Evolutionary conservation across 2,888 invertebrate genomes (phyloP).

Genomic region (Eupithecia abbreviata): DNA sequence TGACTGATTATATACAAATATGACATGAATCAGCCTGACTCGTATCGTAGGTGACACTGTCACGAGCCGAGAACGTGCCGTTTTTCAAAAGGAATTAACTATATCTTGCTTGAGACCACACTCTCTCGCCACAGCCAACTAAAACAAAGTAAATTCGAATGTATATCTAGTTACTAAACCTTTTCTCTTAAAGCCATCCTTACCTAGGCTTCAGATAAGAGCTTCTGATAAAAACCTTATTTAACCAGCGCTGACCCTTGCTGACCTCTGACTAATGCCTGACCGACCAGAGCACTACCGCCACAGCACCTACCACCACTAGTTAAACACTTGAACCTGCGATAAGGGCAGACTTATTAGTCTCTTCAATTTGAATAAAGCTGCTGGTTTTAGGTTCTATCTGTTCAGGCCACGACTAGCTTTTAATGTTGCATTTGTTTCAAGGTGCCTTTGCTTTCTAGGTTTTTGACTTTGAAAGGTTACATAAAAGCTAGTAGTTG

Average conservation of each 20-base stretch:
- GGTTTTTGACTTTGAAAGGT: background rate
- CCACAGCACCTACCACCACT: background rate
- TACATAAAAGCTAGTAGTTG: background rate
- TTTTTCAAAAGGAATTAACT: background rate
- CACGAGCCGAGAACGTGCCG: background rate
- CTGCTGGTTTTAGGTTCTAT: background rate
- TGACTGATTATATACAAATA: too few relatives aligned
- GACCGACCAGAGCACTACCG: background rate
- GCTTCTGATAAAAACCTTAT: background rate
- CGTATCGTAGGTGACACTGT: background rate
- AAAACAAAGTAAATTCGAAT: background rate
- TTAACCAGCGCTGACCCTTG: background rate
- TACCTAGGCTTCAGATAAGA: background rate
- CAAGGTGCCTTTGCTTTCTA: background rate
- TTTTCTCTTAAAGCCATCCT: background rate
- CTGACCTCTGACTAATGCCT: background rate
- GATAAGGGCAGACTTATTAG: background rate
- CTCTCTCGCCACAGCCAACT: background rate
- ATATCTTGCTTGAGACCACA: background rate
- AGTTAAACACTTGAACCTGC: background rate
- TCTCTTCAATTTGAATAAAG: slow-evolving; percentile 2
- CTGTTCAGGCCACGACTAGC: background rate
- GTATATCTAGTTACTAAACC: background rate
- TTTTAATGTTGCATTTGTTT: background rate
- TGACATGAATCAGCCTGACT: background rate